Percentiles rank a stretch among this genome's conserved stretches.
Evolutionary conservation across 2,888 invertebrate species (phyloP).

Genomic region (Petrophora chlorosata): DNA sequence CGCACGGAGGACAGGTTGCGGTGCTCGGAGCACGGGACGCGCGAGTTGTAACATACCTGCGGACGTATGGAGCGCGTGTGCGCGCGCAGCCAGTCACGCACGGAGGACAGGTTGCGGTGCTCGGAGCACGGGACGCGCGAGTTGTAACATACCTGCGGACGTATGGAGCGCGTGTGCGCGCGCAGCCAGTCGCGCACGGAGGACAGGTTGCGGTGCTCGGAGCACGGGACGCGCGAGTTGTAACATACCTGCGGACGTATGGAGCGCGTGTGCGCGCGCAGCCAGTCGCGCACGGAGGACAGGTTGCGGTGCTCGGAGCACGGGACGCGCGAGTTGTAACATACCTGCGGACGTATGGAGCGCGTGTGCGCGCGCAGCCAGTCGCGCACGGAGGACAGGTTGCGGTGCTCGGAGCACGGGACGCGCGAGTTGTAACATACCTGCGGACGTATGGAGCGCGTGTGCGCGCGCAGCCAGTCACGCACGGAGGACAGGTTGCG

Average conservation of each 20-base stretch:
- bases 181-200: conserved; percentile 87
- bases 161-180: conserved; percentile 65
- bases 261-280: conserved; percentile 75
- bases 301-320: conserved; percentile 91
- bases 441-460: conserved; percentile 69
- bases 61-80: conserved; percentile 71
- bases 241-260: conserved; percentile 69
- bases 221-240: conserved; percentile 90
- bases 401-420: conserved; percentile 91
- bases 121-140: conserved; percentile 92
- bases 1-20: conserved; percentile 87
- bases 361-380: conserved; percentile 82
- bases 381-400: conserved; percentile 86
- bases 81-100: conserved; percentile 85
- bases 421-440: conserved; percentile 87
- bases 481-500: conserved; percentile 87
- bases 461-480: conserved; percentile 84
- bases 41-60: conserved; percentile 84
- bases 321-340: conserved; percentile 88
- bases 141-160: conserved; percentile 79
- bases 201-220: conserved; percentile 88
- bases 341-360: conserved; percentile 71
- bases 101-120: conserved; percentile 87
- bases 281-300: conserved; percentile 86
- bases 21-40: conserved; percentile 91